Conservation (phyloP, 1,140 invertebrate genomes). For the Cephus cinctus region DNA sequence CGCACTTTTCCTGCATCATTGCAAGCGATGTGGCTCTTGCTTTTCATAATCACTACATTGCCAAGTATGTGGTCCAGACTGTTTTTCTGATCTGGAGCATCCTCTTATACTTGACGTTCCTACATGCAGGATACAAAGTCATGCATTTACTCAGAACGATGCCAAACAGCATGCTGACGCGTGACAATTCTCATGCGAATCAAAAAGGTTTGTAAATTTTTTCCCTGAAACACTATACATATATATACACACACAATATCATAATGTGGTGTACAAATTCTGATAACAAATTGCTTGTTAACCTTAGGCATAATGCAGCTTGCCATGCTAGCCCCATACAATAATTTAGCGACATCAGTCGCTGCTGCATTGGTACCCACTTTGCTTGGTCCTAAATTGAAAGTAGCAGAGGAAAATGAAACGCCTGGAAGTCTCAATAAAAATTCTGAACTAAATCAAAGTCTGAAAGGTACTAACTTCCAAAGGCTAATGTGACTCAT, state of each 20-base stretch:
- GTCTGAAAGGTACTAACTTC: constrained; percentile 12
- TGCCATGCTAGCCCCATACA: constrained; percentile 60
- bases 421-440: constrained; percentile 27
- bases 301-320: constrained; percentile 61
- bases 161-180: constrained; percentile 50
- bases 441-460: constrained; percentile 10
- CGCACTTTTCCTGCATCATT: constrained; percentile 60
- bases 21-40: constrained; percentile 56
- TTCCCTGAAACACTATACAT: constrained; percentile 5
- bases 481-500: too few species aligned
- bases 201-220: constrained; percentile 50
- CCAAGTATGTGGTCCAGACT: constrained; percentile 58
- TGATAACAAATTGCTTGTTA: too few species aligned
- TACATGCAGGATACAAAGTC: constrained; percentile 59
- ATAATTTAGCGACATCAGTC: constrained; percentile 60
- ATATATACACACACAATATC: too few species aligned
- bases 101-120: constrained; percentile 58
- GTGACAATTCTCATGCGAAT: constrained; percentile 48
- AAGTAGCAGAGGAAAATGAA: constrained; percentile 46
- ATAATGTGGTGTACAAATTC: too few species aligned
- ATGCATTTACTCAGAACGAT: constrained; percentile 52
- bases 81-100: constrained; percentile 62
- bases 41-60: constrained; percentile 57
- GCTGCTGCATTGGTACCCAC: constrained; percentile 60
- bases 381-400: constrained; percentile 55